Conservation (phyloP, 2,888 invertebrate genomes). For the Coremacera marginata region DNA sequence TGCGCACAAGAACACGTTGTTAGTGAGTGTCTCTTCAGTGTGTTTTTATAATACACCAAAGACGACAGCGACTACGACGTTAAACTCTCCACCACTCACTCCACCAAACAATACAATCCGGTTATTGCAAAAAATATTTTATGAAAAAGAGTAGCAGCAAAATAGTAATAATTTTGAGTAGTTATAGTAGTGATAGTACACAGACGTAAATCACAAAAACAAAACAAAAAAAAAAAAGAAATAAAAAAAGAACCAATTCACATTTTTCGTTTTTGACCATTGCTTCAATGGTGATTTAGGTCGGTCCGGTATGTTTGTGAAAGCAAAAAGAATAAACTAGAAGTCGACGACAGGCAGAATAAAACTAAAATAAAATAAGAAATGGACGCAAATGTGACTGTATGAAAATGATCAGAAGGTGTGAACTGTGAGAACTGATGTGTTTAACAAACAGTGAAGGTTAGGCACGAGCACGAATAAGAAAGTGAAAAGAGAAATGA, state of each 20-base stretch:
- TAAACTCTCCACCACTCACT: neutral
- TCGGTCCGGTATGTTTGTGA: slow-evolving; percentile 15
- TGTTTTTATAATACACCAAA: neutral
- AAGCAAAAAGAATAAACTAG: slow-evolving; percentile 22
- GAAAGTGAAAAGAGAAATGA: neutral
- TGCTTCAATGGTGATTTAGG: slow-evolving; percentile 16
- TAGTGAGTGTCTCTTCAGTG: neutral
- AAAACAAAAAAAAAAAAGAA: no score
- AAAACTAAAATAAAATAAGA: neutral
- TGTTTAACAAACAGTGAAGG: slow-evolving; percentile 34
- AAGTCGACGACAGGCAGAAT: neutral
- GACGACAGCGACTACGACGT: neutral
- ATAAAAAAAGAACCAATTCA: neutral
- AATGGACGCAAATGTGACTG: neutral
- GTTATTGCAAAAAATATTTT: slow-evolving; percentile 12
- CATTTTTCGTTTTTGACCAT: slow-evolving; percentile 20
- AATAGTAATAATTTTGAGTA: neutral
- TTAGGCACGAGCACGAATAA: slow-evolving; percentile 28
- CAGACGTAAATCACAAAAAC: no score
- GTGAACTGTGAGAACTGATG: slow-evolving; percentile 23
- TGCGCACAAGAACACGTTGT: slow-evolving; percentile 7
- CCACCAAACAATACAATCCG: slow-evolving; percentile 1
- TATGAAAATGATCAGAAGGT: slow-evolving; percentile 22
- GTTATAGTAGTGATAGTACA: neutral
- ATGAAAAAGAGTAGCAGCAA: neutral